Evolutionary conservation across 2,888 invertebrate species (phyloP).

Genomic region (Shargacucullia verbasci): DNA sequence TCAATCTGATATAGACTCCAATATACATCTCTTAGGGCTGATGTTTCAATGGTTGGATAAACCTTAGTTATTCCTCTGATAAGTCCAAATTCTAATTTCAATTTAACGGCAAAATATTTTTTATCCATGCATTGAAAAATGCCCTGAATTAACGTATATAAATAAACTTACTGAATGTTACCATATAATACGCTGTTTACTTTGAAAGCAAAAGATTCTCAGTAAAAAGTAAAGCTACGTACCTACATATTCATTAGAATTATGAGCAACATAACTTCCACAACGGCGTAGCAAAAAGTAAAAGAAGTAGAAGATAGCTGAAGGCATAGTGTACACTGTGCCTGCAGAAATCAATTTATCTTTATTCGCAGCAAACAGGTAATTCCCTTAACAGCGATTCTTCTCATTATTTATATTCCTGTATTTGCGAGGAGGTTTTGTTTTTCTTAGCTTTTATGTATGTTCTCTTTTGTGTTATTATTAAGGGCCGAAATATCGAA

Average conservation of each 20-base stretch:
- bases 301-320: slow-evolving; percentile 13
- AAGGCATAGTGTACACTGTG: slow-evolving; percentile 2
- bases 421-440: slow-evolving; percentile 38
- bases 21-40: no score
- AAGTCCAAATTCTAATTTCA: no score
- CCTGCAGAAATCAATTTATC: slow-evolving; percentile 57
- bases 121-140: no score
- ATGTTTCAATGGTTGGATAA: no score
- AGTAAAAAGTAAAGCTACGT: no score
- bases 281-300: slow-evolving; percentile 19
- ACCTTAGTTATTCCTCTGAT: no score
- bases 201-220: no score
- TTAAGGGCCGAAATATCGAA: slow-evolving; percentile 11
- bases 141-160: no score
- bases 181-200: no score
- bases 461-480: slow-evolving; percentile 29
- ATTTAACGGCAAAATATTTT: no score
- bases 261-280: slow-evolving; percentile 18
- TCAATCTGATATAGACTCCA: no score
- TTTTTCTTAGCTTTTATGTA: slow-evolving; percentile 56
- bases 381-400: slow-evolving; percentile 54
- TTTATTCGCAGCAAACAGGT: slow-evolving; percentile 56
- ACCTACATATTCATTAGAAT: slow-evolving; percentile 2
- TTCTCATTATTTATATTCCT: slow-evolving; percentile 55
- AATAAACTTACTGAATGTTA: no score